Percentiles rank a stretch among this genome's conserved stretches.
phyloP scores from a whole-genome alignment of 2,113 vertebrate genomes.

The Peromyscus polionotus region DNA sequence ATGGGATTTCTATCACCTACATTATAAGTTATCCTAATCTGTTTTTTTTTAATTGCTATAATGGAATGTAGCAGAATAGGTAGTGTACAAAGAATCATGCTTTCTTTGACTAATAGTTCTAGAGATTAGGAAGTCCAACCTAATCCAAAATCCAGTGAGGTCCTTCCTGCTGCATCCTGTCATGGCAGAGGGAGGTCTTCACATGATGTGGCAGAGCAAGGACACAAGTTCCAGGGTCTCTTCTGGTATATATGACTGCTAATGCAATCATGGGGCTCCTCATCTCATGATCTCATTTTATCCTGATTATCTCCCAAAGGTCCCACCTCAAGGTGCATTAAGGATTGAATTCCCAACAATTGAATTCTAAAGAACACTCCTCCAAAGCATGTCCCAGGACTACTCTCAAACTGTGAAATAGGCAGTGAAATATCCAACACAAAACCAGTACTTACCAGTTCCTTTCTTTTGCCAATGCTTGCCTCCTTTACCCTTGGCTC shows the following conservation, averaged over 20 bases:
- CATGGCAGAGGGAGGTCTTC: neutral
- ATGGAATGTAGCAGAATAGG: neutral
- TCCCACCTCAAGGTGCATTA: neutral
- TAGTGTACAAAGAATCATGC: neutral
- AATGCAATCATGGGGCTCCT: neutral
- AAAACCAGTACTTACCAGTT: neutral
- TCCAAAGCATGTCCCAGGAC: neutral
- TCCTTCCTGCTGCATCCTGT: neutral
- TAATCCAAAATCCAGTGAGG: neutral
- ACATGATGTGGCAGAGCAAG: neutral
- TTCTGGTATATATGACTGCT: neutral
- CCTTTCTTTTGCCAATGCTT: neutral
- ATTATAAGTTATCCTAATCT: neutral
- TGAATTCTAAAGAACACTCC: neutral
- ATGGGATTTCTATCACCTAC: slow-evolving; percentile 26
- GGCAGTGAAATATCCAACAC: neutral
- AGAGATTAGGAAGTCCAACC: neutral
- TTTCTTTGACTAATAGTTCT: neutral
- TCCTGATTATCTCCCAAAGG: neutral
- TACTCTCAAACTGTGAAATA: neutral
- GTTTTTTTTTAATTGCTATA: neutral
- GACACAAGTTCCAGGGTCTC: neutral
- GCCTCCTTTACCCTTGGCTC: neutral
- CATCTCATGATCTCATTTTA: neutral
- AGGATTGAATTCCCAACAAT: neutral